phyloP scores from a whole-genome alignment of 2,797 vertebrate genomes.

The Taenioides sp. region DNA sequence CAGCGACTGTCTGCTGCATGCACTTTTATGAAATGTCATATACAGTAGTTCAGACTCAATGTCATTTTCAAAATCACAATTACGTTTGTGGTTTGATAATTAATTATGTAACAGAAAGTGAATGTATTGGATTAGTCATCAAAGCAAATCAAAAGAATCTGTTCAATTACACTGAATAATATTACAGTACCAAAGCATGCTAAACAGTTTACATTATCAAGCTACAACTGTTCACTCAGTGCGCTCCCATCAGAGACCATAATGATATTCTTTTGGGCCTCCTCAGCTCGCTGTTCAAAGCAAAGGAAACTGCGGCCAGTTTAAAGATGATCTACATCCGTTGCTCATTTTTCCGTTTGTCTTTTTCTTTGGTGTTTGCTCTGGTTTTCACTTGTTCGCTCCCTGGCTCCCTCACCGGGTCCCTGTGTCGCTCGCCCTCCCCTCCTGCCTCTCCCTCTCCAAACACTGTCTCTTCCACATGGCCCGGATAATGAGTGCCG shows the following conservation, averaged over 20 bases:
- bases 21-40: constrained; percentile 23
- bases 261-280: constrained; percentile 67
- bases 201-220: constrained; percentile 48
- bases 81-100: neutral
- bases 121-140: neutral
- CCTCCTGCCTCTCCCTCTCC: constrained; percentile 45
- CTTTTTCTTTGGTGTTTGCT: constrained; percentile 45
- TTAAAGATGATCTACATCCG: constrained; percentile 67
- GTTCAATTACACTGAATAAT: neutral
- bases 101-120: neutral
- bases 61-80: constrained; percentile 9
- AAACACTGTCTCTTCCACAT: constrained; percentile 76
- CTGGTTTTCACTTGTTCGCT: constrained; percentile 44
- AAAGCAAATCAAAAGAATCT: constrained; percentile 8
- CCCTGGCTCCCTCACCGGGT: constrained; percentile 21
- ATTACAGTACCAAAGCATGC: constrained; percentile 51
- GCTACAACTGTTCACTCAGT: constrained; percentile 57
- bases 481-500: constrained; percentile 75
- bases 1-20: neutral
- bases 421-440: constrained; percentile 45
- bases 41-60: neutral
- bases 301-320: constrained; percentile 62
- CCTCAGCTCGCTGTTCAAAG: constrained; percentile 54
- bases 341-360: constrained; percentile 56
- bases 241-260: constrained; percentile 39